Evolutionary conservation across 2,888 invertebrate genomes (phyloP).

Genomic region (Masnerella sp.): DNA sequence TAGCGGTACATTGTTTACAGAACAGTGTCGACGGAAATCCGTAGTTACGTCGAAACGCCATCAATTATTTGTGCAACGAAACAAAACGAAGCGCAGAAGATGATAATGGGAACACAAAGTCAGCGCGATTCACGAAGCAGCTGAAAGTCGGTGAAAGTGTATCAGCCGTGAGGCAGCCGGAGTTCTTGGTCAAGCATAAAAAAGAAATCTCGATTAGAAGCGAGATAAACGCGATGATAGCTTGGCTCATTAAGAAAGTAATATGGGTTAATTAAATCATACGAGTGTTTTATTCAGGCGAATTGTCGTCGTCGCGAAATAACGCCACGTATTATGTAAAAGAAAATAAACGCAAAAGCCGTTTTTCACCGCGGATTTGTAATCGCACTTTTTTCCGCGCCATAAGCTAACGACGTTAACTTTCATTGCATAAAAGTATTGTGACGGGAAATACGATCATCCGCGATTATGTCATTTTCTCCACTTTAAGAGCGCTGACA

Average conservation of each 20-base stretch:
- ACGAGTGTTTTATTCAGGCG: conserved; percentile 12
- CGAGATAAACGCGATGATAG: conserved; percentile 46
- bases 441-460: conserved; percentile 30
- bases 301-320: neutral
- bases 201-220: conserved; percentile 58
- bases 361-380: conserved; percentile 18
- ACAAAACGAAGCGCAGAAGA: conserved; percentile 10
- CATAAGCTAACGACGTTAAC: conserved; percentile 34
- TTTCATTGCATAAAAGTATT: conserved; percentile 36
- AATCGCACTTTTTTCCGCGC: conserved; percentile 13
- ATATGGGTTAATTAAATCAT: conserved; percentile 63
- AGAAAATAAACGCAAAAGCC: conserved; percentile 4
- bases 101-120: conserved; percentile 36
- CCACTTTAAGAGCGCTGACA: conserved; percentile 10
- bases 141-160: conserved; percentile 65
- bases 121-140: conserved; percentile 15
- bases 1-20: too few relatives aligned
- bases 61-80: conserved; percentile 1
- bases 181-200: conserved; percentile 52
- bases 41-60: too few relatives aligned
- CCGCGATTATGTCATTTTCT: conserved; percentile 41
- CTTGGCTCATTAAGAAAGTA: conserved; percentile 55
- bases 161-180: conserved; percentile 59
- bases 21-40: too few relatives aligned
- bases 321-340: conserved; percentile 12